Percentiles rank a stretch among this genome's conserved stretches.
Conservation (phyloP, 2,797 vertebrate species). For the Uromys caudimaculatus region DNA sequence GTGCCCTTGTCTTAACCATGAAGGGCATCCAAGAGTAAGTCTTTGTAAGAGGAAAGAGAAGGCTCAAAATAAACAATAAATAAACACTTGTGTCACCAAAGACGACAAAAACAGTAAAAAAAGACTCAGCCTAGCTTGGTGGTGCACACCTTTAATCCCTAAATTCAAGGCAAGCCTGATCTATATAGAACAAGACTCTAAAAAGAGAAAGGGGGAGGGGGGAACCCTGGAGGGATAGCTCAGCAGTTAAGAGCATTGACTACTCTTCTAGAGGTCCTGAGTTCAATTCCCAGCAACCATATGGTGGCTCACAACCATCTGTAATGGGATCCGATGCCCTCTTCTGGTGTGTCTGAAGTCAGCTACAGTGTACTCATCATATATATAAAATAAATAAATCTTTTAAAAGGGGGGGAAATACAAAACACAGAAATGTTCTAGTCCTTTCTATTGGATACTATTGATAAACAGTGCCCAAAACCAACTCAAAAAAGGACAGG, state of each 20-base stretch:
- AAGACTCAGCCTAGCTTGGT: background rate
- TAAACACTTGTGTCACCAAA: background rate
- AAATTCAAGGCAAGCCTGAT: background rate
- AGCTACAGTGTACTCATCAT: too few relatives aligned
- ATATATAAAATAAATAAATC: too few relatives aligned
- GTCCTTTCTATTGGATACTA: background rate
- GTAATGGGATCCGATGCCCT: too few relatives aligned
- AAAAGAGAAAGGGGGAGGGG: too few relatives aligned
- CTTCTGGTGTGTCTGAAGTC: too few relatives aligned
- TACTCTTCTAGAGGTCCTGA: too few relatives aligned
- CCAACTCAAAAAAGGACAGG: background rate
- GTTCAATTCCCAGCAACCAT: too few relatives aligned
- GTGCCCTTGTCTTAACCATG: background rate
- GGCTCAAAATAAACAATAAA: background rate
- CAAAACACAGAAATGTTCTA: background rate
- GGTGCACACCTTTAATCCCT: background rate
- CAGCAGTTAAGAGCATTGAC: too few relatives aligned
- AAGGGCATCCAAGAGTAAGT: background rate
- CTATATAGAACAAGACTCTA: background rate
- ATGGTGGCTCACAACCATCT: too few relatives aligned
- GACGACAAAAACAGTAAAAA: slow-evolving; percentile 17
- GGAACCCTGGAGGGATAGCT: too few relatives aligned
- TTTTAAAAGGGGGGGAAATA: too few relatives aligned
- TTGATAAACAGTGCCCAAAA: background rate
- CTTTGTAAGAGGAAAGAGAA: background rate